These are phyloP conservation scores for Rhinolophus sinicus DNA, from an alignment of 2,113 vertebrate genomes.

Conservation along the genomic window DNA sequence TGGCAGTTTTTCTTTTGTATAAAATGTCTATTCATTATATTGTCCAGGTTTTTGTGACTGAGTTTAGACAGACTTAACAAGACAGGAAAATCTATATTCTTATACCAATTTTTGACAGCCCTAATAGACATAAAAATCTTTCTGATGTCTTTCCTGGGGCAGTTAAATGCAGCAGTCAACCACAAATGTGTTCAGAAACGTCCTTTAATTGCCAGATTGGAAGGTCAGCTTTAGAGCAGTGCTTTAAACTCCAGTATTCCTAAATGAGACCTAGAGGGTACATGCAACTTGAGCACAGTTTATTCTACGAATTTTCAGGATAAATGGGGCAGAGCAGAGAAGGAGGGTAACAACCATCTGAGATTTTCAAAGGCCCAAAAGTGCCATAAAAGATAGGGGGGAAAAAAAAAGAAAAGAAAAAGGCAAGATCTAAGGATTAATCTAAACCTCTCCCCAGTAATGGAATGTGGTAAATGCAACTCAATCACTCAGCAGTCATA, in stretches of 20 bases:
- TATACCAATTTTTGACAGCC: conserved; percentile 20
- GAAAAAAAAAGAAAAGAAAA: background rate
- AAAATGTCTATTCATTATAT: conserved; percentile 77
- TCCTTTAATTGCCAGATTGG: conserved; percentile 3
- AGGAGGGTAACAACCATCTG: background rate
- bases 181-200: background rate
- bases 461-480: background rate
- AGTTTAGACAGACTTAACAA: conserved; percentile 78
- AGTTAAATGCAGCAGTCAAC: conserved; percentile 32
- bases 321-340: background rate
- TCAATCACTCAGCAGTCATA: background rate
- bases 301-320: background rate
- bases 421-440: background rate
- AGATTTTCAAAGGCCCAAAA: background rate
- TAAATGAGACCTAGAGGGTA: background rate
- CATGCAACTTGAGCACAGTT: background rate
- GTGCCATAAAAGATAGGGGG: background rate
- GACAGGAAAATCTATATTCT: conserved; percentile 59
- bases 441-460: background rate
- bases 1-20: conserved; percentile 78
- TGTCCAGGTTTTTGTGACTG: conserved; percentile 58
- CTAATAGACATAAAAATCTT: conserved; percentile 27
- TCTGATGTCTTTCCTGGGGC: background rate
- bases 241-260: background rate
- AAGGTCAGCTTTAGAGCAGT: background rate